Evolutionary conservation across 2,888 invertebrate species (phyloP), one percentile per base, ranked within the genome.

Genomic region (Synanthedon vespiformis): DNA sequence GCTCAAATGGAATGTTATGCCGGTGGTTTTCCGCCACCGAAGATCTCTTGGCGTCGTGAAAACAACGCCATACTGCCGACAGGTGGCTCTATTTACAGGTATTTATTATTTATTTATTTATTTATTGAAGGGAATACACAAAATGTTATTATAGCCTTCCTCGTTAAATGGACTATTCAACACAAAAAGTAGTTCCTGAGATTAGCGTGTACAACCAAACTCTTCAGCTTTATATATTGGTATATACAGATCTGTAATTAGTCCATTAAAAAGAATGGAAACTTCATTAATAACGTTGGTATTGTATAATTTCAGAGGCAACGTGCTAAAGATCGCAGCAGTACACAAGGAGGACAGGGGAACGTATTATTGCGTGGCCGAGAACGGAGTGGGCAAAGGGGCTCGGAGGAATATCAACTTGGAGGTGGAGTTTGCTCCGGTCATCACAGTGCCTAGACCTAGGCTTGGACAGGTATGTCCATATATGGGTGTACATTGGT

Each of bases 51-150:
- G 97, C 90, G 96, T 60, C 90, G 96, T 52, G 96, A 97, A 75
- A 96, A 96, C 74, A 97, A 96, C 80, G 96, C 96, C 53, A 94
- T 97, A 61, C 81, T 97, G 61, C 96, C 97, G 8, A 96, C 96
- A 4, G 96, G 96, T n/a, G 94, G 94, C 8, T 93, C 94, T 0
- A 92, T 93, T 56, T 93, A 93, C 75, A 88, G 90, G 91, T 90
- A 67, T 56, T 58, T 55, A 18, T 18, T 18, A n/a, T 18, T 2
- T 18, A 16, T 16, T 16, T 16, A 16, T n/a, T n/a, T n/a, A n/a
- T n/a, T n/a, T n/a, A n/a, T n/a, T n/a, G n/a, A n/a, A n/a, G n/a
- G n/a, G n/a, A n/a, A n/a, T n/a, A n/a, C n/a, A n/a, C n/a, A n/a
- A n/a, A n/a, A n/a, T n/a, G n/a, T n/a, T n/a, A n/a, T n/a, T n/a